Evolutionary conservation across 2,888 invertebrate species (phyloP), one percentile per base, ranked within the genome.

Genomic region (Agrilus mali): DNA sequence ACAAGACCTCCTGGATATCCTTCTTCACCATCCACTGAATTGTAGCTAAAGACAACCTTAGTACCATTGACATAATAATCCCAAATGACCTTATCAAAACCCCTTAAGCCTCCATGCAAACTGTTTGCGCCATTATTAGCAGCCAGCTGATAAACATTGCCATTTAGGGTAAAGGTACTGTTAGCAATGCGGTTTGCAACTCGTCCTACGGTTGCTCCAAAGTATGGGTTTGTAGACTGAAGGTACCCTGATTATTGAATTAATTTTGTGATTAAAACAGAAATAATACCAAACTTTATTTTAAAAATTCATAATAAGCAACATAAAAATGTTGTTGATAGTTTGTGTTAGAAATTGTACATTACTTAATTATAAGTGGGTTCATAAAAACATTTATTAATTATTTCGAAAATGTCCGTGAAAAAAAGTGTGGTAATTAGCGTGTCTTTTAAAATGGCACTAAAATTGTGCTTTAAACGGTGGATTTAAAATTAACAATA

Each of bases 1-100:
- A 79, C 72, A 8, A 94, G 70, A 36, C 80, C 75, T 1, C 95
- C 95, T 0, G 95, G 95, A 65, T 83, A 96, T 1, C 90, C 90
- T 65, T 94, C 89, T 55, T 88, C 82, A 10, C 81, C 80, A 52
- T 88, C 83, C 5, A 76, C 73, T 38, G 89, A 90, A 2, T 79
- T 66, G 56, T 89, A 81, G 34, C 75, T 78, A 72, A 94, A 75
- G 2, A 77, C 72, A 1, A 93, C 78, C 50, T 73, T 75, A 38
- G 70, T 71, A 0, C 73, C 79, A 33, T 65, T 64, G 1, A 80
- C 71, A 51, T 72, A 68, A 3, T 78, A 72, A 14, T 76, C 69
- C 88, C 88, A 89, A 50, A 81, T 70, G 10, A 77, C 78, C 70
- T 86, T 85, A 61, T 86, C 84, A 67, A 92, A 93, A 1, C 93